Evolutionary conservation across 2,888 invertebrate genomes (phyloP).

Genomic region (Trissolcus brochymenae): DNA sequence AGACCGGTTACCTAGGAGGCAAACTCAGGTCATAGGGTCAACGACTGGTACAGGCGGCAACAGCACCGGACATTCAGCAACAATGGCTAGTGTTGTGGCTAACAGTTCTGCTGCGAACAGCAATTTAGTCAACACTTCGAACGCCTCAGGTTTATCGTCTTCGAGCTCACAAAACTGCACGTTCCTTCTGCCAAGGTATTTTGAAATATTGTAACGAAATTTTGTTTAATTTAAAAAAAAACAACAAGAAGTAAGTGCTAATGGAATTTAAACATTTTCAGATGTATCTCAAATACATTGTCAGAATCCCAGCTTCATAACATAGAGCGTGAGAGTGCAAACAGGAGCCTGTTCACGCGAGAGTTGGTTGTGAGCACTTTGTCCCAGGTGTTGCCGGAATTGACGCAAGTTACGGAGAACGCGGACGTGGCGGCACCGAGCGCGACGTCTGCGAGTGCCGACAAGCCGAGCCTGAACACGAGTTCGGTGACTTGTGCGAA

Average conservation of each 20-base stretch:
- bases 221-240: no score
- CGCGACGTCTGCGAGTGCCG: constrained; percentile 64
- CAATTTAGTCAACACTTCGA: constrained; percentile 69
- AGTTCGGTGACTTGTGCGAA: constrained; percentile 61
- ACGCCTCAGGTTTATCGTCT: constrained; percentile 67
- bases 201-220: constrained; percentile 1
- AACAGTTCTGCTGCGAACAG: constrained; percentile 73
- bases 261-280: constrained; percentile 44
- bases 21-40: constrained; percentile 80
- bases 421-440: constrained; percentile 66
- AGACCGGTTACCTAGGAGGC: constrained; percentile 91
- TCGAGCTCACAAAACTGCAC: constrained; percentile 73
- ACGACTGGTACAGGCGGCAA: constrained; percentile 74
- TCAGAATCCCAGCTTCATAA: constrained; percentile 72
- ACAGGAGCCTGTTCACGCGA: constrained; percentile 72
- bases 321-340: constrained; percentile 74
- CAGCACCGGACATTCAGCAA: constrained; percentile 70
- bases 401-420: constrained; percentile 64
- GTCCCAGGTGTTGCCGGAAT: constrained; percentile 71
- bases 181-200: constrained; percentile 74
- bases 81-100: constrained; percentile 72
- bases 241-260: not conserved
- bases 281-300: constrained; percentile 73
- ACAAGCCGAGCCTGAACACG: constrained; percentile 69
- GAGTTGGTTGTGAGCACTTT: constrained; percentile 73